Conservation (phyloP, 1,140 invertebrate genomes). For the Akabosia matsudoensis region DNA sequence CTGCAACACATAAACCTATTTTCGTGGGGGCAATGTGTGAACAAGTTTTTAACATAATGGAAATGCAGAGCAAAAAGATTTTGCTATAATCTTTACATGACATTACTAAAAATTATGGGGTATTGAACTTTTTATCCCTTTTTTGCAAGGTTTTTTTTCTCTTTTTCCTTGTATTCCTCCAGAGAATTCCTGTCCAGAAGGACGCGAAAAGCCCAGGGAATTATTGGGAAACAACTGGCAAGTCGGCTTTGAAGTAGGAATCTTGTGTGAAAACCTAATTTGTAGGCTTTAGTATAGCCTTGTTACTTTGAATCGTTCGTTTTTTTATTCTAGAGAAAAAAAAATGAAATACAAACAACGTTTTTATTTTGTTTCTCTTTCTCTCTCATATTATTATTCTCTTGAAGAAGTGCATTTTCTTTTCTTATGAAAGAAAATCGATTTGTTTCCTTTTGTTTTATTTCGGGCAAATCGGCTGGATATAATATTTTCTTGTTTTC, state of each 20-base stretch:
- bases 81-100: neutral
- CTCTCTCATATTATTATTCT: neutral
- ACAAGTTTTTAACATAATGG: too few relatives aligned
- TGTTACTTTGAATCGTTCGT: neutral
- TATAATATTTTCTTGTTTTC: neutral
- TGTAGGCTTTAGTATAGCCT: too few relatives aligned
- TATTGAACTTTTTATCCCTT: neutral
- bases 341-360: neutral
- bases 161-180: neutral
- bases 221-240: too few relatives aligned
- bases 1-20: too few relatives aligned
- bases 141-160: neutral
- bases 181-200: neutral
- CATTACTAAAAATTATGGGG: neutral
- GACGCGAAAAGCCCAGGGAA: too few relatives aligned
- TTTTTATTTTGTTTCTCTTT: neutral
- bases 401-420: too few relatives aligned
- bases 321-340: neutral
- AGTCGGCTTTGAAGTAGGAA: too few relatives aligned
- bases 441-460: neutral
- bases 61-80: too few relatives aligned
- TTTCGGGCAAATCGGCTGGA: neutral
- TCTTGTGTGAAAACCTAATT: too few relatives aligned
- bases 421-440: too few relatives aligned
- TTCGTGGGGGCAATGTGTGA: too few relatives aligned